Evolutionary conservation across 2,888 invertebrate genomes (phyloP).

Genomic region (Xestia c-nigrum): DNA sequence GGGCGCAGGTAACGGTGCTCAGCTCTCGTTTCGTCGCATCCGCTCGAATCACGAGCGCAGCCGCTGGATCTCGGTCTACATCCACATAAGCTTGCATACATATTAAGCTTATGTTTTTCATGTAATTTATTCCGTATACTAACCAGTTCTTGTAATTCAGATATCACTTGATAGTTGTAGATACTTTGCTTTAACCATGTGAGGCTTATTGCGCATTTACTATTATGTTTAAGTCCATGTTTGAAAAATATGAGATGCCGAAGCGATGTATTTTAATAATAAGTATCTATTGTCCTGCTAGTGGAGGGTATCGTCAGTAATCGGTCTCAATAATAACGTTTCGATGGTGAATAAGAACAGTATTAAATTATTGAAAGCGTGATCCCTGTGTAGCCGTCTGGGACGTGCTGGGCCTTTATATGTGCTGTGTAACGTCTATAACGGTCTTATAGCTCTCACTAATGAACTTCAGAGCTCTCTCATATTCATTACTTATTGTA

Average conservation of each 20-base stretch:
- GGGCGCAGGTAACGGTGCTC: slow-evolving; percentile 85
- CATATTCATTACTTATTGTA: slow-evolving; percentile 58
- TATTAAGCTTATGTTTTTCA: slow-evolving; percentile 61
- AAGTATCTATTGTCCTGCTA: slow-evolving; percentile 74
- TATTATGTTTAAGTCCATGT: slow-evolving; percentile 82
- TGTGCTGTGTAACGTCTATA: slow-evolving; percentile 50
- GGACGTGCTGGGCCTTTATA: slow-evolving; percentile 37
- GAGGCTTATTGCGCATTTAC: slow-evolving; percentile 89
- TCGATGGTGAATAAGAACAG: slow-evolving; percentile 72
- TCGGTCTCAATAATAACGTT: slow-evolving; percentile 66
- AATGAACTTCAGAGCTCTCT: slow-evolving; percentile 70
- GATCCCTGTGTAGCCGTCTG: slow-evolving; percentile 45
- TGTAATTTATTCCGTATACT: slow-evolving; percentile 74
- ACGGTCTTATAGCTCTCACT: slow-evolving; percentile 59
- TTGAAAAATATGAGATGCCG: slow-evolving; percentile 76
- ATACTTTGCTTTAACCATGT: slow-evolving; percentile 79
- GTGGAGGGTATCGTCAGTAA: slow-evolving; percentile 49
- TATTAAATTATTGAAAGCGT: slow-evolving; percentile 74
- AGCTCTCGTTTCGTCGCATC: slow-evolving; percentile 84
- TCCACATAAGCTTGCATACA: slow-evolving; percentile 64
- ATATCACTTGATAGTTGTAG: slow-evolving; percentile 70
- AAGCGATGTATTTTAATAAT: slow-evolving; percentile 75
- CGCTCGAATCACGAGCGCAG: slow-evolving; percentile 71
- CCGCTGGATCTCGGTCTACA: slow-evolving; percentile 68
- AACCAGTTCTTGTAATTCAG: slow-evolving; percentile 71